Base-by-base conservation (phyloP, 1,140 invertebrate genomes). In the Pseudachorutes palmiensis region DNA sequence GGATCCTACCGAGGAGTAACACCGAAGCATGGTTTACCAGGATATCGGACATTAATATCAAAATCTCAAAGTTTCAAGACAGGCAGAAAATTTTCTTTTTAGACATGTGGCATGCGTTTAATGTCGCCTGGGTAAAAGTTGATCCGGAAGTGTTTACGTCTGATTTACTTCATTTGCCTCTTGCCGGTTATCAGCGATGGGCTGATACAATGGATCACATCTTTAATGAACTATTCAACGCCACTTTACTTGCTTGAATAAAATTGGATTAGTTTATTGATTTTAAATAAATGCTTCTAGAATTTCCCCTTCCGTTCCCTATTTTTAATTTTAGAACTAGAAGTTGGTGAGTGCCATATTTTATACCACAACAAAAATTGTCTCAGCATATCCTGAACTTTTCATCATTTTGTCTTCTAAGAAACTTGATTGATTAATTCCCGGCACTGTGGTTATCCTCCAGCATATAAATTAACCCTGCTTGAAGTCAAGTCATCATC, bases 131-230 rank as follows among this genome's bases (percentile, higher is more conserved):
- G n/a, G 64, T 22, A 14, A 14, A 59, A 2, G 41, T 66, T 3
- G 60, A 66, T 30, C 29, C 62, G 3, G 19, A 32, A 19, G 45
- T 70, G 28, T 70, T 48, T 45, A 26, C 32, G 1, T 3, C 30
- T 22, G 68, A 70, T 41, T 3, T 26, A 2, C 26, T 70, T 0
- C 68, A 70, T 64, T 62, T 70, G 22, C 32, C 31, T 0, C 16
- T 64, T 16, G 57, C 68, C 1, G 68, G 68, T 0, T 70, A 70
- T 41, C 60, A 59, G 41, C 31, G 49, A 16, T 70, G 68, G 68
- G 31, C 45, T 33, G 36, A 66, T 16, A 36, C 63, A 0, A 70
- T 70, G 68, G 41, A 65, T 2, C 28, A 45, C n/a, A 5, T 49
- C 1, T 70, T 70, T n/a, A 59, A 66, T 31, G 61, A 67, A 64